Base-by-base conservation (phyloP, 1,140 invertebrate species). In the Microplitis mediator region DNA sequence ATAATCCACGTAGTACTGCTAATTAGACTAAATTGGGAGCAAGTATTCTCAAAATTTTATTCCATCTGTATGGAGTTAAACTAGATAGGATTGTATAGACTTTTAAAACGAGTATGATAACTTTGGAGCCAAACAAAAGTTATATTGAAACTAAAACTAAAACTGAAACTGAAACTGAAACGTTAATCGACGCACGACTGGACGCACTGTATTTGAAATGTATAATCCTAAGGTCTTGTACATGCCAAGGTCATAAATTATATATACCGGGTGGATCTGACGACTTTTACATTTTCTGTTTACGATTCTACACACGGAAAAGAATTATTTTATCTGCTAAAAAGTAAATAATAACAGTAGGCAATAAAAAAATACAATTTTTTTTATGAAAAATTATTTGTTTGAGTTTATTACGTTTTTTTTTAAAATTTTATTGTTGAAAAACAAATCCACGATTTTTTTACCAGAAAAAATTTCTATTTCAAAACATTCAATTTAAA, bases 221-320 rank as follows among this genome's bases (percentile, higher is more conserved):
- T 80, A 77, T 76, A 80, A 82, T 79, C 81, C 81, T 78, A 74
- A 68, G 76, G 77, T 79, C 76, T 74, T 75, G 76, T 75, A 72
- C 78, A 65, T 78, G 77, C 74, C 78, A 77, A 78, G 79, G 76
- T 71, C 74, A 75, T 71, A 63, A 52, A 66, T 65, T 63, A 39
- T 36, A 50, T 62, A 34, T 32, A 56, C 52, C 63, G 63, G 61
- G 63, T 58, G 32, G 50, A 54, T 62, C 56, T 58, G 23, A 58
- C 16, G 16, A 58, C 60, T 54, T 36, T 62, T 35, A 63, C 66
- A 32, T 54, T 58, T 58, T 58, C 9, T 23, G 8, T 9, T 58
- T 23, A 11, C 14, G 8, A 31, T 58, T 58, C 56, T 58, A 58
- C 56, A 23, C 39, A 31, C 9, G 23, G 23, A 23, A 23, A 23